Evolutionary conservation across 1,140 invertebrate species (phyloP).

Genomic region (Trialeurodes vaporariorum): DNA sequence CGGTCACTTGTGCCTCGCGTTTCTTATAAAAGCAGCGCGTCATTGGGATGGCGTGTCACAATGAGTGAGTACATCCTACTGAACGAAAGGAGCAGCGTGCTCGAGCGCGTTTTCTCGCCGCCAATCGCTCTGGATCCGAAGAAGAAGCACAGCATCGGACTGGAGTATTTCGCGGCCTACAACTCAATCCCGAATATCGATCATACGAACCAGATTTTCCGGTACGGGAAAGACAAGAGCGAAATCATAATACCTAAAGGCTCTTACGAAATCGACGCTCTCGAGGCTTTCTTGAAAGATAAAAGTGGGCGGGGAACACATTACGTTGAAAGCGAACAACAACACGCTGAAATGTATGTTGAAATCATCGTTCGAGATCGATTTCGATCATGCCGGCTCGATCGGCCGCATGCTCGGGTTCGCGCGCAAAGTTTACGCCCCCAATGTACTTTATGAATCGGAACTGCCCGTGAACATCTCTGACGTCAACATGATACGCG

Average conservation of each 20-base stretch:
- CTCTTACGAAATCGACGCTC: not conserved
- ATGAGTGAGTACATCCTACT: conserved; percentile 13
- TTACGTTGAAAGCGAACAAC: not conserved
- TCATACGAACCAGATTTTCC: not conserved
- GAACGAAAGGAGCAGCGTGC: conserved; percentile 12
- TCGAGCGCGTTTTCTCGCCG: conserved; percentile 22
- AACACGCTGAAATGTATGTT: not conserved
- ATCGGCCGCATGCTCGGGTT: not conserved
- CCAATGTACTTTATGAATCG: conserved; percentile 18
- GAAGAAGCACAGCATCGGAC: conserved; percentile 17
- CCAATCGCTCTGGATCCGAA: conserved; percentile 19
- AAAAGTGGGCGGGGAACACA: not conserved
- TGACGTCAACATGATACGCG: conserved; percentile 21
- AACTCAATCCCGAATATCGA: conserved; percentile 8
- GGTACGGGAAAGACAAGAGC: not conserved
- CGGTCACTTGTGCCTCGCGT: conserved; percentile 25
- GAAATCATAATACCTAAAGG: not conserved
- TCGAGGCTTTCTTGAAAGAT: not conserved
- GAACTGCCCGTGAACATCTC: conserved; percentile 21
- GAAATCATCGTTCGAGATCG: not conserved
- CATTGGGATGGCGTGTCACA: not conserved
- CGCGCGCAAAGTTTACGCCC: not conserved
- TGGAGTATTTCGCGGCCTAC: conserved; percentile 16
- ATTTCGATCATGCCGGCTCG: not conserved
- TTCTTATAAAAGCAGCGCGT: conserved; percentile 19